These are phyloP conservation scores for Eurypyga helias DNA, from an alignment of 2,113 vertebrate genomes.

Conservation along the genomic window DNA sequence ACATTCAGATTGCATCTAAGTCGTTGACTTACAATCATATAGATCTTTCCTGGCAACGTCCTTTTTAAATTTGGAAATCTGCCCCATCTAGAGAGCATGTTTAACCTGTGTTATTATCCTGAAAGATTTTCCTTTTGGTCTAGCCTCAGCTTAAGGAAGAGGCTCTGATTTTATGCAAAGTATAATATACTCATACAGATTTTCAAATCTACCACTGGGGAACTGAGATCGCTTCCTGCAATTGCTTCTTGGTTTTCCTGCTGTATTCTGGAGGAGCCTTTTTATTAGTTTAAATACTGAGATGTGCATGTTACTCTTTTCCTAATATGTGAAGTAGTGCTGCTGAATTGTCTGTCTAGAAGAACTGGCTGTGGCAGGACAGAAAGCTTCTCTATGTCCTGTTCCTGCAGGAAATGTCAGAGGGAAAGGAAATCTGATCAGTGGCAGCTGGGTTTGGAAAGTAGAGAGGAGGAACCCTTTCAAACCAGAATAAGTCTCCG, in stretches of 20 bases:
- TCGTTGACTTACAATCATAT: background rate
- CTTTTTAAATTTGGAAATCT: slow-evolving; percentile 5
- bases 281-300: background rate
- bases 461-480: background rate
- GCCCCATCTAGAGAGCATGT: background rate
- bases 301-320: background rate
- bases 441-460: background rate
- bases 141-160: background rate
- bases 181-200: background rate
- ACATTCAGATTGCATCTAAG: background rate
- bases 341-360: background rate
- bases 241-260: background rate
- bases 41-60: slow-evolving; percentile 6
- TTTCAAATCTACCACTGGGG: background rate
- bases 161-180: background rate
- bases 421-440: background rate
- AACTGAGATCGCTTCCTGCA: background rate
- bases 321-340: background rate
- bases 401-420: accelerated
- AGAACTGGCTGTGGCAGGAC: background rate
- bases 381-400: background rate
- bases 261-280: background rate
- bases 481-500: background rate
- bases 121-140: slow-evolving; percentile 1
- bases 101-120: background rate